Base-by-base conservation (phyloP, 1,140 invertebrate species). In the Bombus breviceps region DNA sequence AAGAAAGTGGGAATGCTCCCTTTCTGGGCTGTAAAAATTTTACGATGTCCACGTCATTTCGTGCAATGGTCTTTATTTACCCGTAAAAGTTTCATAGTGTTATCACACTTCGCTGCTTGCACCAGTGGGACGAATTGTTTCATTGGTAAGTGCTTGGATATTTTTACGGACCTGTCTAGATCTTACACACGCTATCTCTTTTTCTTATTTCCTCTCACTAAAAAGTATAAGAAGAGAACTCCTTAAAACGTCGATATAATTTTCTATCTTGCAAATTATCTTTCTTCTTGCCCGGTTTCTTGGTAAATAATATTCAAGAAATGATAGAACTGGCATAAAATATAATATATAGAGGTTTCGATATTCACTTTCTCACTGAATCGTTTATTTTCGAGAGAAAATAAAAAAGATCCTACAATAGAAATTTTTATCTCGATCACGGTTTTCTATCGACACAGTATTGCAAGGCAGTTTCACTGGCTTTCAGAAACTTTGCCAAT, bases 61-160 rank as follows among this genome's bases (percentile, higher is more conserved):
- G 81, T 81, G 72, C 85, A 86, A 68, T 81, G 88, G 84, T 79
- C 88, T 89, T 89, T 89, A 89, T 89, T 89, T 89, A 86, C 85
- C 81, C 88, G 73, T 89, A 89, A 89, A 89, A 89, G 88, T 89
- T 89, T 89, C 88, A 89, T 72, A 81, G 81, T 89, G 81, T 89
- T 89, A 89, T 89, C 88, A 86, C 88, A 89, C 87, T 86, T 89
- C 66, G 88, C 72, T 86, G 76, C 80, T 86, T 57, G 73, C 88
- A 64, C 78, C 88, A 76, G 80, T 71, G 76, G 83, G 87, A 86
- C 87, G 88, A 89, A 82, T 79, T 83, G 87, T 89, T 85, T 89
- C 87, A 89, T 89, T 89, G 88, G 83, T 81, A 89, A 85, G 74
- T 71, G 84, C 78, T 83, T 62, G 32, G 83, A 80, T 73, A 86